Evolutionary conservation across 2,888 invertebrate species (phyloP).

Genomic region (Conistra vaccinii): DNA sequence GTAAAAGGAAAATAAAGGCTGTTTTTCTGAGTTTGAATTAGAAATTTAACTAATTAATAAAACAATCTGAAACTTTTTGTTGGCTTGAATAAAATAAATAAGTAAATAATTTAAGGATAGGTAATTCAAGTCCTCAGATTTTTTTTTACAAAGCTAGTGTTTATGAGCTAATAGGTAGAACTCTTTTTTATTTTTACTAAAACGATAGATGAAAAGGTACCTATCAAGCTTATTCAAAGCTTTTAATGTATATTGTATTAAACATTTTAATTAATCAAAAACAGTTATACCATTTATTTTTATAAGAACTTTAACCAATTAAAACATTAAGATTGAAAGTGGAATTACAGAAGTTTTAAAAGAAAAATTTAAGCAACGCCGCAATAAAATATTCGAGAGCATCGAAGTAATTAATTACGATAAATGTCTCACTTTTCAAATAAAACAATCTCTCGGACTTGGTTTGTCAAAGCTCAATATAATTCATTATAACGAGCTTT

Average conservation of each 20-base stretch:
- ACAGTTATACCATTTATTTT: neutral
- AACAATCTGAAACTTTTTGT: neutral
- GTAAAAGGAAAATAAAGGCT: neutral
- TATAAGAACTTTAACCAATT: slow-evolving; percentile 4
- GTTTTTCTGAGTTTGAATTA: neutral
- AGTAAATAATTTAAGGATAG: neutral
- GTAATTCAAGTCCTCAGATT: neutral
- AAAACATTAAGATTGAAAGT: neutral
- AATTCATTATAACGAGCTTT: slow-evolving; percentile 16
- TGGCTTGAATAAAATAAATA: neutral
- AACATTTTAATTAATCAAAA: neutral
- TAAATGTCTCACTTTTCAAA: slow-evolving; percentile 12
- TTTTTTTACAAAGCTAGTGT: neutral
- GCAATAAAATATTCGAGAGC: slow-evolving; percentile 12
- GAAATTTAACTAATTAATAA: neutral
- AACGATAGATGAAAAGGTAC: neutral
- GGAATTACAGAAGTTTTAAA: neutral
- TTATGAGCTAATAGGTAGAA: neutral
- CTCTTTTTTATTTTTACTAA: neutral
- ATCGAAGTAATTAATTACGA: slow-evolving; percentile 22
- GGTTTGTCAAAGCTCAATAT: slow-evolving; percentile 23
- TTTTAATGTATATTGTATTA: neutral
- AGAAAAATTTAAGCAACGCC: neutral
- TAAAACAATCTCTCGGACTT: slow-evolving; percentile 23
- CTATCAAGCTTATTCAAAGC: neutral